A percentile compares a stretch with the other conserved stretches of the same genome.
phyloP scores from a whole-genome alignment of 2,888 invertebrate species.

The Helicoverpa assulta region DNA sequence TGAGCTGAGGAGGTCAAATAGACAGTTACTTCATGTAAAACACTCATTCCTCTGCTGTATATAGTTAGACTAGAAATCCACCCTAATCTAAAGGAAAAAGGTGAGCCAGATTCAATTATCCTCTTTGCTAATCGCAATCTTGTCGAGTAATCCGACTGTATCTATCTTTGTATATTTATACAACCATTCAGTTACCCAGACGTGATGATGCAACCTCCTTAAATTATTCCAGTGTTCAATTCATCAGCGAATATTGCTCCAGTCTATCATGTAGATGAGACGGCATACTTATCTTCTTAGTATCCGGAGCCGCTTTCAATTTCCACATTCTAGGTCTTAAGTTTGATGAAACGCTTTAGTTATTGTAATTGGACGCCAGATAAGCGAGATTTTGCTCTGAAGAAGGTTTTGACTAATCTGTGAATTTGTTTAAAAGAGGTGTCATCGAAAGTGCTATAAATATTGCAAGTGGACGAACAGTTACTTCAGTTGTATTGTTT shows the following conservation, averaged over 20 bases:
- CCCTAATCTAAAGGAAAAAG: not conserved
- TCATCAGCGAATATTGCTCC: not conserved
- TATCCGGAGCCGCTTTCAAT: constrained; percentile 2
- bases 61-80: not conserved
- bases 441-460: too few species aligned
- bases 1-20: not conserved
- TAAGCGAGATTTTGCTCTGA: not conserved
- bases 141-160: too few species aligned
- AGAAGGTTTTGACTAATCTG: not conserved
- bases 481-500: too few species aligned
- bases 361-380: not conserved
- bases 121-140: too few species aligned
- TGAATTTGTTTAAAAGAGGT: not conserved
- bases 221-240: not conserved
- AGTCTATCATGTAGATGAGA: not conserved
- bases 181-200: too few species aligned
- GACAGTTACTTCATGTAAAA: not conserved
- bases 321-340: constrained; percentile 8
- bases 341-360: not conserved
- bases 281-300: constrained; percentile 6
- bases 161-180: too few species aligned
- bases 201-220: not conserved
- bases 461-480: too few species aligned
- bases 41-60: not conserved
- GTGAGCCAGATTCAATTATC: not conserved